Conservation (phyloP, 2,797 vertebrate genomes). For the Schizopygopsis pylzovi region DNA sequence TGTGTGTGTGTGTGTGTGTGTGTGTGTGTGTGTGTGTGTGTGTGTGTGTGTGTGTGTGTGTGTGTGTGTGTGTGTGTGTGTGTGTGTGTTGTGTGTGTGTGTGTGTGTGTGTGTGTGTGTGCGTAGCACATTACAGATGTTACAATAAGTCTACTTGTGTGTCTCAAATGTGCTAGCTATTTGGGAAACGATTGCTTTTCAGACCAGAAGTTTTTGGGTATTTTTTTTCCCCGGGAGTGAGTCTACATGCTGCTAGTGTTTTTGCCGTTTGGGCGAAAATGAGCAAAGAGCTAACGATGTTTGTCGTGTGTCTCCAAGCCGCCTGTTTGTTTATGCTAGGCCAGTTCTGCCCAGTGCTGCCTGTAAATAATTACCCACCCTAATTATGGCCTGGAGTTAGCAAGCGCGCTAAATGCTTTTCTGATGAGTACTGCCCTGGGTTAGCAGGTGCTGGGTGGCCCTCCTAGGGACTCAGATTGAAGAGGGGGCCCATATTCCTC, state of each 20-base stretch:
- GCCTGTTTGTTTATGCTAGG: constrained; percentile 99
- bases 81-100: not conserved
- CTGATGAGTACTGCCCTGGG: constrained; percentile 95
- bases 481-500: constrained; percentile 80
- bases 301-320: constrained; percentile 88
- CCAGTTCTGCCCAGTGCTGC: constrained; percentile 97
- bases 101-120: not conserved
- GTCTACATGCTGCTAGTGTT: constrained; percentile 65
- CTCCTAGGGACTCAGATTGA: constrained; percentile 99
- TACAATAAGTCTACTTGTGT: constrained; percentile 57
- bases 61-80: not conserved
- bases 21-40: not conserved
- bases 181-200: constrained; percentile 60
- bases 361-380: constrained; percentile 99
- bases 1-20: too few relatives aligned
- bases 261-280: constrained; percentile 60
- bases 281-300: constrained; percentile 86
- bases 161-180: constrained; percentile 57
- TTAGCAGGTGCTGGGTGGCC: constrained; percentile 99
- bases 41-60: too few relatives aligned
- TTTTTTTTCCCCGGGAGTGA: constrained; percentile 55
- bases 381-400: constrained; percentile 99
- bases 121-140: constrained; percentile 52
- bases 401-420: constrained; percentile 95
- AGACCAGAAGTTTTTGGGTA: constrained; percentile 60